phyloP scores from a whole-genome alignment of 2,113 vertebrate species.

The Percina caprodes region DNA sequence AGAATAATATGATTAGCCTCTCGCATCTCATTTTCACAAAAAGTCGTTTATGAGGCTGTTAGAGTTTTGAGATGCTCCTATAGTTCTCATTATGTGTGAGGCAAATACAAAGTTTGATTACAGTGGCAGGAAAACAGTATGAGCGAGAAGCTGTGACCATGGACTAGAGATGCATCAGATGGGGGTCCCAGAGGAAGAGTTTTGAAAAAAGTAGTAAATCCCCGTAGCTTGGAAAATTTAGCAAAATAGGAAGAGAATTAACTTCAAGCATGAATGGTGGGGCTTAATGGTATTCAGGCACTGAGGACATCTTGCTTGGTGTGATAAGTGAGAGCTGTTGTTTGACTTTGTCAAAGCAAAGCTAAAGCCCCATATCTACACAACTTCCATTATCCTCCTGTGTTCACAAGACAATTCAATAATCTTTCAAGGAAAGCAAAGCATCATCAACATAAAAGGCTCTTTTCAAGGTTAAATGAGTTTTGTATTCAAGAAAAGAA shows the following conservation, averaged over 20 bases:
- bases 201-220: constrained; percentile 62
- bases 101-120: constrained; percentile 22
- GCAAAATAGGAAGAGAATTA: constrained; percentile 65
- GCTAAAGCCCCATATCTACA: constrained; percentile 64
- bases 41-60: not conserved
- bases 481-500: not conserved
- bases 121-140: constrained; percentile 16
- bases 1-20: constrained; percentile 30
- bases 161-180: constrained; percentile 53
- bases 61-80: not conserved
- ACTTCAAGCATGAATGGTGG: constrained; percentile 73
- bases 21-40: not conserved
- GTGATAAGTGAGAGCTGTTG: constrained; percentile 75
- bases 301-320: constrained; percentile 68
- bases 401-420: constrained; percentile 66
- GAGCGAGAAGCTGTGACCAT: constrained; percentile 2
- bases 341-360: constrained; percentile 72
- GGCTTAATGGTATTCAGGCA: constrained; percentile 70
- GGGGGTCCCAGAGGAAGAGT: constrained; percentile 37
- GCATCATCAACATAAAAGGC: constrained; percentile 44
- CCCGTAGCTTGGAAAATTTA: constrained; percentile 66
- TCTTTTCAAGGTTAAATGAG: constrained; percentile 21
- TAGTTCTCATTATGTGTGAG: not conserved
- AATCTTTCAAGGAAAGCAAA: constrained; percentile 40
- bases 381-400: constrained; percentile 61